These are phyloP conservation scores for Yponomeuta evonymella DNA, from an alignment of 2,888 invertebrate species.

Conservation along the genomic window DNA sequence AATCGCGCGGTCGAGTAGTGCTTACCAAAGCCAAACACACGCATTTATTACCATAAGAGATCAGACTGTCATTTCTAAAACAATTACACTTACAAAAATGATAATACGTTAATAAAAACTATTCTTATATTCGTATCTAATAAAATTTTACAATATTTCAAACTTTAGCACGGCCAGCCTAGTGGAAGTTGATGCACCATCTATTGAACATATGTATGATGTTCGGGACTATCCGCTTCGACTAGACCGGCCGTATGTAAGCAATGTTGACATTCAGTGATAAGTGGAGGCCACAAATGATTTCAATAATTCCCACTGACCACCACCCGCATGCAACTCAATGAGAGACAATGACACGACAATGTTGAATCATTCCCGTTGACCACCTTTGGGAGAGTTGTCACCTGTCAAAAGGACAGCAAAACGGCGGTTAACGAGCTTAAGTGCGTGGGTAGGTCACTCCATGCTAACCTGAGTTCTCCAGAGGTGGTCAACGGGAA, in stretches of 20 bases:
- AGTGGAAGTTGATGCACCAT: background rate
- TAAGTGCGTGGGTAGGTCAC: no score
- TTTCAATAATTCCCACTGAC: background rate
- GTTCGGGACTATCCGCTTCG: background rate
- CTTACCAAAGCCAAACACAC: conserved; percentile 37
- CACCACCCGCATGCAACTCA: no score
- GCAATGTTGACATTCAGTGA: background rate
- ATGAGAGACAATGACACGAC: no score
- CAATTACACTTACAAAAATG: conserved; percentile 65
- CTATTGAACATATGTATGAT: background rate
- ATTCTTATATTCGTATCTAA: conserved; percentile 68
- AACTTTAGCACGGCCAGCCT: conserved; percentile 30
- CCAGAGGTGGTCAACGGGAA: no score
- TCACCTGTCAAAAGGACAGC: no score
- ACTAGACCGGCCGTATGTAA: background rate
- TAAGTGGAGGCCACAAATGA: background rate
- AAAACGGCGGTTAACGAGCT: no score
- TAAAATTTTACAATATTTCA: conserved; percentile 54
- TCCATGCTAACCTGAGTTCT: no score
- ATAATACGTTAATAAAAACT: conserved; percentile 60
- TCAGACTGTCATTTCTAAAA: conserved; percentile 71
- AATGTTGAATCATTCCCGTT: no score
- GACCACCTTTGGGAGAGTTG: no score
- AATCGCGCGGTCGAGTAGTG: conserved; percentile 39
- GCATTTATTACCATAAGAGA: conserved; percentile 67